Evolutionary conservation across 2,797 vertebrate genomes (phyloP).

Genomic region (Neopelma chrysocephalum): DNA sequence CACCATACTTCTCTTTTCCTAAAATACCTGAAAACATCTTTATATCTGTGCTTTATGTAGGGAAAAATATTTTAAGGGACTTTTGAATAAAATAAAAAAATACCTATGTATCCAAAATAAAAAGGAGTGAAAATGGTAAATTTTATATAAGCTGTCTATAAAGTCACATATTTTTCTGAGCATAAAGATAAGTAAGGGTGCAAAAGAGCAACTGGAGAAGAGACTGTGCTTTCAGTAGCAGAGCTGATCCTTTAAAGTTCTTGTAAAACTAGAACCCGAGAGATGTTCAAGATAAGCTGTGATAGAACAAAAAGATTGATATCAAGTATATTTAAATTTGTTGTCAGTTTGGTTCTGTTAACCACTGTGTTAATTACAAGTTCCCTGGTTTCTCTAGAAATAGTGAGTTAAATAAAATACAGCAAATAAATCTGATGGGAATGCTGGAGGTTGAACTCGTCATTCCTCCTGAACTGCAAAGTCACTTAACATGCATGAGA

Average conservation of each 20-base stretch:
- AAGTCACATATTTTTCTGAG: neutral
- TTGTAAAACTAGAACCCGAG: conserved; percentile 2
- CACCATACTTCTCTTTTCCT: neutral
- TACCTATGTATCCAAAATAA: neutral
- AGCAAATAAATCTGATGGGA: neutral
- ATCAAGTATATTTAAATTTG: neutral
- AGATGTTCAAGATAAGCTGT: neutral
- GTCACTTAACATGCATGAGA: neutral
- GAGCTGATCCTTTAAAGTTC: neutral
- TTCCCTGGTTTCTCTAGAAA: neutral
- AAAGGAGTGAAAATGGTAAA: neutral
- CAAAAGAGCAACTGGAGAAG: neutral
- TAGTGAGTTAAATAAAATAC: neutral
- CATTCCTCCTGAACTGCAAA: neutral
- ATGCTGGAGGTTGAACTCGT: neutral
- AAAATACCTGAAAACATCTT: neutral
- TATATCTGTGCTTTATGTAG: neutral
- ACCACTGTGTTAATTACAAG: neutral
- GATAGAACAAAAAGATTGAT: neutral
- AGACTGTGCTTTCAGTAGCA: neutral
- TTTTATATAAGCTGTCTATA: neutral
- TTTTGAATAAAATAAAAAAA: neutral
- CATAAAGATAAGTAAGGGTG: neutral
- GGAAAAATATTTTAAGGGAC: neutral
- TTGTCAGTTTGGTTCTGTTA: neutral